phyloP scores from a whole-genome alignment of 2,797 vertebrate genomes.

The Fistularia tabacaria region DNA sequence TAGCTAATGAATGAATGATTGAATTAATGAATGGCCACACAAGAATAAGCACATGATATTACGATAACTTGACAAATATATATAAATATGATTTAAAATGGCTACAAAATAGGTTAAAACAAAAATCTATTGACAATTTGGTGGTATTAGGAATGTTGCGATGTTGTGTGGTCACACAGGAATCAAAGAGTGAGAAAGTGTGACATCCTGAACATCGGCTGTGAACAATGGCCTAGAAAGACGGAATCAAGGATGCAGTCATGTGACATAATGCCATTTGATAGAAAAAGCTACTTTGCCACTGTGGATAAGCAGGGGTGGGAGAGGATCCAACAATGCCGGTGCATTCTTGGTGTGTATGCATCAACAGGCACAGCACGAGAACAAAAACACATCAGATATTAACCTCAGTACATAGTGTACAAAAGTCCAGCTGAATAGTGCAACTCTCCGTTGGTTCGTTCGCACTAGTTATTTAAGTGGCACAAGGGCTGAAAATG shows the following conservation, averaged over 20 bases:
- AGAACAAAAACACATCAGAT: constrained; percentile 43
- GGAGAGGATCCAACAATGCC: constrained; percentile 29
- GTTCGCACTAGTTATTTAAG: no score
- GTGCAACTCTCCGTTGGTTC: background rate
- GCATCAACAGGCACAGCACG: constrained; percentile 24
- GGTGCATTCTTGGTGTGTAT: constrained; percentile 15
- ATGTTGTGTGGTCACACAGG: constrained; percentile 24
- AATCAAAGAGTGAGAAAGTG: constrained; percentile 51
- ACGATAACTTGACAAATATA: no score
- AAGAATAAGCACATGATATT: no score
- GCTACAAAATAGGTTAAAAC: no score
- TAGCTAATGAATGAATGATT: no score
- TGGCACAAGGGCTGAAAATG: no score
- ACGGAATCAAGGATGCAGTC: constrained; percentile 44
- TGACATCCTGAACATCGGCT: constrained; percentile 27
- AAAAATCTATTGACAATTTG: no score
- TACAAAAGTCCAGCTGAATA: background rate
- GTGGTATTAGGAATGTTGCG: no score
- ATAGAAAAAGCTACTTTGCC: constrained; percentile 58
- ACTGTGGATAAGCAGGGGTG: constrained; percentile 11
- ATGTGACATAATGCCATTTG: constrained; percentile 64
- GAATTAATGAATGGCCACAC: no score
- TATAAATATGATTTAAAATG: no score
- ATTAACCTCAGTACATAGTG: constrained; percentile 31
- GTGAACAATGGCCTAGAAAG: constrained; percentile 33